These are phyloP conservation scores for Melipona bicolor DNA, from an alignment of 2,888 invertebrate genomes.

Conservation along the genomic window DNA sequence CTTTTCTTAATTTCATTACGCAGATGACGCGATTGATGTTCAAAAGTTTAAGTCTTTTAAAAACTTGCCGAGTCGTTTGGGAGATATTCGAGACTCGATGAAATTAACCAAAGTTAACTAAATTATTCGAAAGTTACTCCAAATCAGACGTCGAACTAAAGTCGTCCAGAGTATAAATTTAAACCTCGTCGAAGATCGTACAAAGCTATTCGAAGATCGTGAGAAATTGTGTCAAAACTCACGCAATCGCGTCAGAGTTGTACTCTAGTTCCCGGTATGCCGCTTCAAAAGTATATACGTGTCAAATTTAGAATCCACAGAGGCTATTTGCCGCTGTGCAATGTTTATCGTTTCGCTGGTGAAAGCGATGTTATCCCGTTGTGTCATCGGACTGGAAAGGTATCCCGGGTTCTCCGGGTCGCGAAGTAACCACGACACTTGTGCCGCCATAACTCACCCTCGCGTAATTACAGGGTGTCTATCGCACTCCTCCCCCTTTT, in stretches of 20 bases:
- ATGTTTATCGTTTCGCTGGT: background rate
- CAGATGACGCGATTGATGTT: too few relatives aligned
- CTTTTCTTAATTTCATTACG: too few relatives aligned
- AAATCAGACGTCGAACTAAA: background rate
- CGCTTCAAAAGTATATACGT: background rate
- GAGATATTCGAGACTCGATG: background rate
- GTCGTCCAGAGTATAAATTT: background rate
- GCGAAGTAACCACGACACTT: conserved; percentile 58
- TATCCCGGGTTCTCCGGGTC: conserved; percentile 42
- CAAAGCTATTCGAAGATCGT: background rate
- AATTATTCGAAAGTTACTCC: background rate
- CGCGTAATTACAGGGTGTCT: conserved; percentile 77
- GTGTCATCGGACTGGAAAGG: conserved; percentile 59
- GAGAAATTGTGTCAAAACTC: background rate
- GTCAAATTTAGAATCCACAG: background rate
- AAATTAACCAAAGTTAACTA: background rate
- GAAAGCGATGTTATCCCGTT: conserved; percentile 26
- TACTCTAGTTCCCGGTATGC: background rate
- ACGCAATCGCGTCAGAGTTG: background rate
- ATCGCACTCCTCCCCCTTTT: conserved; percentile 36
- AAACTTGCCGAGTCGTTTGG: background rate
- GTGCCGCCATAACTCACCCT: conserved; percentile 78
- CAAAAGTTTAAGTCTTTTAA: background rate
- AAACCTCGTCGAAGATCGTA: background rate
- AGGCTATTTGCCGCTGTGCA: too few relatives aligned